These are phyloP conservation scores for Branchellion lobata DNA, from an alignment of 2,888 invertebrate species.

Conservation along the genomic window DNA sequence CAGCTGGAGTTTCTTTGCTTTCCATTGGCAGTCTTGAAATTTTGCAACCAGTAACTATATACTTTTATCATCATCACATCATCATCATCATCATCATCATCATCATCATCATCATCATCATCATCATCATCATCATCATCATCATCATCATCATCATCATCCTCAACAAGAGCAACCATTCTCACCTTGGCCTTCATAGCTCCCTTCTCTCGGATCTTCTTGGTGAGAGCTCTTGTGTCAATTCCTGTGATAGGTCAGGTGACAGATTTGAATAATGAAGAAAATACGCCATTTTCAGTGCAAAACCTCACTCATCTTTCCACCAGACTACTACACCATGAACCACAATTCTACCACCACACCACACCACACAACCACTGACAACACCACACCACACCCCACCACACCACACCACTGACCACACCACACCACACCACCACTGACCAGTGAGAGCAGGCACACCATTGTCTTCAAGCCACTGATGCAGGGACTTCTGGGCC, in stretches of 20 bases:
- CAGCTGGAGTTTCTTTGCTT: too few species aligned
- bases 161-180: neutral
- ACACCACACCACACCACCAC: neutral
- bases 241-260: constrained; percentile 74
- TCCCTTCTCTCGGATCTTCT: constrained; percentile 84
- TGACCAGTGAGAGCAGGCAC: constrained; percentile 78
- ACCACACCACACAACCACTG: neutral
- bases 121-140: constrained; percentile 31
- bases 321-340: too few species aligned
- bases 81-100: constrained; percentile 27
- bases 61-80: too few species aligned
- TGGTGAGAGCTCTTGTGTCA: constrained; percentile 89
- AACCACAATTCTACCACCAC: too few species aligned
- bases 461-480: constrained; percentile 77
- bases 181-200: constrained; percentile 74
- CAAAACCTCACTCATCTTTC: too few species aligned
- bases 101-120: constrained; percentile 26
- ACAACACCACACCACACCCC: neutral
- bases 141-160: constrained; percentile 3
- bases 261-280: neutral
- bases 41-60: too few species aligned
- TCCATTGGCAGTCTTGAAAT: too few species aligned
- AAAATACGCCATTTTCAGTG: too few species aligned
- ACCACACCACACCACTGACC: neutral
- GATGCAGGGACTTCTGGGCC: constrained; percentile 74